phyloP scores from a whole-genome alignment of 2,888 invertebrate species.

The Polymixis lichenea region DNA sequence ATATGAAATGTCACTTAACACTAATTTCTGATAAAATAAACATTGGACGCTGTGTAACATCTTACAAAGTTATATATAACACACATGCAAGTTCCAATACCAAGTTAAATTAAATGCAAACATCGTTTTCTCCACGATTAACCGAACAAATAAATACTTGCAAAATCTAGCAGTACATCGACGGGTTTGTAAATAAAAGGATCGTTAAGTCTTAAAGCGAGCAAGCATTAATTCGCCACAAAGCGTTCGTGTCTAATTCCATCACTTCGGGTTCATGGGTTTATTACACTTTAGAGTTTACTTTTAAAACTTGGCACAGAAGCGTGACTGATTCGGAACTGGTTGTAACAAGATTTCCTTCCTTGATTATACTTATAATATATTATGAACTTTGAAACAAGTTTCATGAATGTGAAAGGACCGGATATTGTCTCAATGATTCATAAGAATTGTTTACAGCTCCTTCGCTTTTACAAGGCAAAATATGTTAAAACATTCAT shows the following conservation, averaged over 20 bases:
- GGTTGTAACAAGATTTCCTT: conserved; percentile 57
- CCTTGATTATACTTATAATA: conserved; percentile 44
- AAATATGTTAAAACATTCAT: conserved; percentile 47
- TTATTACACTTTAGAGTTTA: conserved; percentile 51
- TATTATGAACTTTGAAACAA: conserved; percentile 33
- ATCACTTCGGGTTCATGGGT: conserved; percentile 11
- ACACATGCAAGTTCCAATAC: conserved; percentile 28
- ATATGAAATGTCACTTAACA: neutral
- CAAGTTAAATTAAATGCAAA: conserved; percentile 52
- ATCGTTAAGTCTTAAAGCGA: neutral
- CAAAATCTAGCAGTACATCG: neutral
- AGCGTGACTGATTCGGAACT: conserved; percentile 62
- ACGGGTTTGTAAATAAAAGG: neutral
- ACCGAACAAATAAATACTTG: neutral
- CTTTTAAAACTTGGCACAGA: conserved; percentile 58
- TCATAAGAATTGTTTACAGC: conserved; percentile 37
- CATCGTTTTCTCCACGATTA: conserved; percentile 22
- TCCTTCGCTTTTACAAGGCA: conserved; percentile 4
- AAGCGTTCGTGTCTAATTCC: conserved; percentile 22
- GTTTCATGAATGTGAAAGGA: conserved; percentile 37
- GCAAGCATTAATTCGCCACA: conserved; percentile 32
- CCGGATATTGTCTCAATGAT: conserved; percentile 37
- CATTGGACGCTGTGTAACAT: conserved; percentile 14
- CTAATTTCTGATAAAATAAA: conserved; percentile 5
- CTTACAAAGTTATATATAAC: conserved; percentile 4